Conservation (phyloP, 1,140 invertebrate species). For the Penaeus japonicus region DNA sequence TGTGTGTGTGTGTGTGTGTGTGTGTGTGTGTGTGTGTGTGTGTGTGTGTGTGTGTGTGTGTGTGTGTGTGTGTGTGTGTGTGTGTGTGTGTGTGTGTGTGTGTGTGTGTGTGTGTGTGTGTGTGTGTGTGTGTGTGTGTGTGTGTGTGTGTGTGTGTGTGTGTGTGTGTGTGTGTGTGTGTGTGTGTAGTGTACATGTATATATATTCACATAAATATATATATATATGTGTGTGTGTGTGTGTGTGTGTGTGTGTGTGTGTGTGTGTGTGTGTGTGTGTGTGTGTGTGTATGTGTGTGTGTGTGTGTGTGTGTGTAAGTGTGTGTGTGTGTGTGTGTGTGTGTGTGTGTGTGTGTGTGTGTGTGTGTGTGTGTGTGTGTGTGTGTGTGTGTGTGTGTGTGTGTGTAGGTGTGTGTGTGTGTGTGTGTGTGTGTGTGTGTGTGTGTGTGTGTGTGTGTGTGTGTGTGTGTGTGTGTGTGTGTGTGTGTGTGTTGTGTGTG, state of each 20-base stretch:
- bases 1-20: no score
- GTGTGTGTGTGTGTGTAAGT: not conserved
- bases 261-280: not conserved
- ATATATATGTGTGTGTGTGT: not conserved
- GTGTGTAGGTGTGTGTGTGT: not conserved
- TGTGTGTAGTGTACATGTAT: not conserved
- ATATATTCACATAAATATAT: not conserved
- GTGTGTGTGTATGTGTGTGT: not conserved
- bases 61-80: no score
- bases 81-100: no score
- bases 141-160: no score
- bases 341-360: no score
- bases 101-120: no score
- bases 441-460: not conserved
- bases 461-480: not conserved
- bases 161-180: no score
- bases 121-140: no score
- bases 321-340: not conserved
- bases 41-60: no score
- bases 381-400: not conserved
- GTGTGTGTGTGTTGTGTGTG: no score
- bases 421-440: not conserved
- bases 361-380: not conserved
- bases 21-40: no score
- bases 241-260: conserved; percentile 2